Evolutionary conservation across 2,797 vertebrate species (phyloP), one percentile per base, ranked within the genome.

Genomic region (Ispidina lecontei): DNA sequence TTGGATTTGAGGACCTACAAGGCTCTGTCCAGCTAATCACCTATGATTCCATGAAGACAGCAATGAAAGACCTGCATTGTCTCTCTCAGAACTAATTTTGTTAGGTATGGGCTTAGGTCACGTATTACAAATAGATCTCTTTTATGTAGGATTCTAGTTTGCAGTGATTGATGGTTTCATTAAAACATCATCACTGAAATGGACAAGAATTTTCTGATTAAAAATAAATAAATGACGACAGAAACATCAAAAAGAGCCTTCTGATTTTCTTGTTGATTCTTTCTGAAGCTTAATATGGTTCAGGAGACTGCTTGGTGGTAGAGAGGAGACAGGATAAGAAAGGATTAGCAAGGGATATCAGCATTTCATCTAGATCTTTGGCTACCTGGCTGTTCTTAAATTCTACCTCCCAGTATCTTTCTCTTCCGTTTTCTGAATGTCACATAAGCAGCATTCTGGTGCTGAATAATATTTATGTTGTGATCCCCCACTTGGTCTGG

Each of bases 141-240:
- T 73, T 96, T 59, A 91, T 89, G 89, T 75, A 41, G 86, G 90
- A 91, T 80, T 82, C 93, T 59, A 17, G 78, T 80, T 95, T 72
- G 75, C 81, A 93, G 65, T 95, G 95, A 94, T 81, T 90, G 91
- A 93, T 92, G 93, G 94, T 28, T 89, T 96, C 93, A 94, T 93
- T 93, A 92, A 94, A 94, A 88, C 10, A 0, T 91, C 92, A 74
- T 84, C 89, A 68, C 84, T 71, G 87, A 72, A 55, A 90, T 4
- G 1, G 87, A 92, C 46, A 71, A 93, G 88, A 85, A 74, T 87
- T 88, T 90, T 94, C 70, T 77, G 47, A 77, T 95, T 89, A 87
- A 93, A 95, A 94, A 94, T 89, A 96, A 93, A 93, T 90, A 95
- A 95, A 95, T 89, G 76, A 93, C 41, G 35, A 94, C 92, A 94